Evolutionary conservation across 2,113 vertebrate species (phyloP).

Genomic region (Sebastes schlegelii): DNA sequence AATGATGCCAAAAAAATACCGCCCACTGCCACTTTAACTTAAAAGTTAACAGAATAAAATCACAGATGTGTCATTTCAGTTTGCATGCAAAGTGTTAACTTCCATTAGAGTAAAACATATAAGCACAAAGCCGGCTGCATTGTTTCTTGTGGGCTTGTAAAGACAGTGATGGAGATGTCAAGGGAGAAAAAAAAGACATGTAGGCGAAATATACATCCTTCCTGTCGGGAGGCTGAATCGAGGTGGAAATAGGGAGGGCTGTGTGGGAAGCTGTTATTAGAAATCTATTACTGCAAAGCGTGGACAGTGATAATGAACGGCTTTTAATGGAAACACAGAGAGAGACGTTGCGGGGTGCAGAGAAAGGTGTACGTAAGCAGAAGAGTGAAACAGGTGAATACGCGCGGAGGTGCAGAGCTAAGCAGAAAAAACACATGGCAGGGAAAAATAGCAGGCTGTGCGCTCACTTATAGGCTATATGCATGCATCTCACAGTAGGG

Average conservation of each 20-base stretch:
- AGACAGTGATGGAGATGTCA: not conserved
- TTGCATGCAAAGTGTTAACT: too few relatives aligned
- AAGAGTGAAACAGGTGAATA: constrained; percentile 34
- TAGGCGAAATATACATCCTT: not conserved
- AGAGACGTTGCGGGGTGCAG: not conserved
- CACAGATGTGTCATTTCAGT: too few relatives aligned
- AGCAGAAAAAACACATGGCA: constrained; percentile 32
- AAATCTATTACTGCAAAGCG: constrained; percentile 13
- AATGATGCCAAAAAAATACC: too few relatives aligned
- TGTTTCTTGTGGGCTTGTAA: not conserved
- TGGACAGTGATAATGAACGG: constrained; percentile 21
- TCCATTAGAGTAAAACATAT: too few relatives aligned
- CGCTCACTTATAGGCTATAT: not conserved
- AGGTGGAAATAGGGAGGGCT: not conserved
- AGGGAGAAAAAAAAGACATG: not conserved
- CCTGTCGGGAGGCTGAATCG: not conserved
- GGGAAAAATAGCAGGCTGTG: not conserved
- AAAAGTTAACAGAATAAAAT: too few relatives aligned
- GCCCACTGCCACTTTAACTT: too few relatives aligned
- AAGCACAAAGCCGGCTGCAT: too few relatives aligned
- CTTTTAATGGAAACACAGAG: constrained; percentile 9
- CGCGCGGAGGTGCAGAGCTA: constrained; percentile 9
- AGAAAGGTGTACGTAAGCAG: constrained; percentile 25
- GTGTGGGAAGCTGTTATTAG: constrained; percentile 9
- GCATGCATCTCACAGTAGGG: not conserved